A percentile compares a stretch with the other conserved stretches of the same genome.
Conservation (phyloP, 2,113 vertebrate genomes). For the Notothenia rossii region DNA sequence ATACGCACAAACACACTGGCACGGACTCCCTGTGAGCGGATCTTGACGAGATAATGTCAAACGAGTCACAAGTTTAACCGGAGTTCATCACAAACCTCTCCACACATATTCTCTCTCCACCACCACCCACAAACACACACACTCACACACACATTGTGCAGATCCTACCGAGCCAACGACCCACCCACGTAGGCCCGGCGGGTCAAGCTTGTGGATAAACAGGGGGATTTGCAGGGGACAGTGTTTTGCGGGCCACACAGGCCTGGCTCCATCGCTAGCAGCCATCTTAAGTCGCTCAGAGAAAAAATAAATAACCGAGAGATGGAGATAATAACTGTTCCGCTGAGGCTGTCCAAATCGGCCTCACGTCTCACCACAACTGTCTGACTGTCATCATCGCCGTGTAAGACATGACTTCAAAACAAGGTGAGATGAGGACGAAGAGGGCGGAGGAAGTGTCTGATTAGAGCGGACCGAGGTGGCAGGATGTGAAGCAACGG, state of each 20-base stretch:
- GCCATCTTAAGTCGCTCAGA: conserved; percentile 82
- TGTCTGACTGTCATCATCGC: conserved; percentile 16
- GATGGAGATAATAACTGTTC: conserved; percentile 71
- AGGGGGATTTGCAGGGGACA: conserved; percentile 73
- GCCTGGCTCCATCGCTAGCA: conserved; percentile 79
- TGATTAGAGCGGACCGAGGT: conserved; percentile 33
- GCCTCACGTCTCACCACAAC: conserved; percentile 13
- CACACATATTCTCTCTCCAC: conserved; percentile 6
- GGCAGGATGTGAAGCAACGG: conserved; percentile 41
- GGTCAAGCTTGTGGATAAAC: conserved; percentile 85
- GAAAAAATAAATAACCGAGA: conserved; percentile 79
- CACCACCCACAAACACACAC: background rate
- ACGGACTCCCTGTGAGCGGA: conserved; percentile 46
- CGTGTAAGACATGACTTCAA: conserved; percentile 39
- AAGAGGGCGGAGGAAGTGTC: conserved; percentile 24
- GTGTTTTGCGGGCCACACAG: conserved; percentile 75
- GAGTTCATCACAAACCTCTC: conserved; percentile 56
- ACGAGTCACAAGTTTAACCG: conserved; percentile 57
- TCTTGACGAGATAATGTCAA: conserved; percentile 53
- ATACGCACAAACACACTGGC: conserved; percentile 44
- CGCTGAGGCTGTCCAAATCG: conserved; percentile 34
- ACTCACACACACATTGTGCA: conserved; percentile 3
- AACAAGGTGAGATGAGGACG: conserved; percentile 52
- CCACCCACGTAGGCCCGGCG: conserved; percentile 51
- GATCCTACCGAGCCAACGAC: background rate